Percentiles rank a stretch among this genome's conserved stretches.
Conservation (phyloP, 2,113 vertebrate species). For the Chloropsis hardwickii region DNA sequence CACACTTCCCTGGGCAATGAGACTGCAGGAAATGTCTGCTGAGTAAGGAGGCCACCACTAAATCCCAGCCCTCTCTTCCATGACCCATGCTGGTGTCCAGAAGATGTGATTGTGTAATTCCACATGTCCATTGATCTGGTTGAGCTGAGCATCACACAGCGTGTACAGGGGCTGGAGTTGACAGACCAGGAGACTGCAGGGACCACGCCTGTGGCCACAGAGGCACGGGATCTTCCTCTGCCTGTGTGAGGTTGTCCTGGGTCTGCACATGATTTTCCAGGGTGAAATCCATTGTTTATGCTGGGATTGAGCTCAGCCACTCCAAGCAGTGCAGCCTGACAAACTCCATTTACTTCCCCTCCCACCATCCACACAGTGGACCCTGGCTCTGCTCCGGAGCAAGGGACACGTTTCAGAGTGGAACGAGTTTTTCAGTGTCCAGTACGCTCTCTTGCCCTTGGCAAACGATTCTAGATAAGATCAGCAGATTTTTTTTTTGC, state of each 20-base stretch:
- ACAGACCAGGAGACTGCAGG: neutral
- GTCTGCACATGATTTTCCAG: fast-evolving
- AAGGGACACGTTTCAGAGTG: neutral
- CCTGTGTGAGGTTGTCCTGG: fast-evolving
- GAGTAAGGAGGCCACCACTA: neutral
- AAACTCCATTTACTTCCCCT: neutral
- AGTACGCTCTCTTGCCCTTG: neutral
- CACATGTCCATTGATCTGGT: neutral
- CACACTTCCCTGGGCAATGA: fast-evolving
- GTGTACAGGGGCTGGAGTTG: neutral
- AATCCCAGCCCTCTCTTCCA: neutral
- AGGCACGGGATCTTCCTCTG: fast-evolving
- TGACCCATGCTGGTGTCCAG: fast-evolving
- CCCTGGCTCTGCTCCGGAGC: neutral
- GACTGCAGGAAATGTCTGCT: neutral
- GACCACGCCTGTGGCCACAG: neutral
- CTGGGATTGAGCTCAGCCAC: neutral
- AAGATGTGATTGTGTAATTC: neutral
- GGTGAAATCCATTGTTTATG: neutral
- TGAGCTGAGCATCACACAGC: fast-evolving
- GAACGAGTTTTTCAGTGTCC: neutral
- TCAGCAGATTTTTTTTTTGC: neutral
- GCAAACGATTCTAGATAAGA: neutral
- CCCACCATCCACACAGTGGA: fast-evolving
- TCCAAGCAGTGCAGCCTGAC: neutral